Percentiles rank a stretch among this genome's conserved stretches.
Evolutionary conservation across 2,113 vertebrate genomes (phyloP).

Genomic region (Suricata suricatta): DNA sequence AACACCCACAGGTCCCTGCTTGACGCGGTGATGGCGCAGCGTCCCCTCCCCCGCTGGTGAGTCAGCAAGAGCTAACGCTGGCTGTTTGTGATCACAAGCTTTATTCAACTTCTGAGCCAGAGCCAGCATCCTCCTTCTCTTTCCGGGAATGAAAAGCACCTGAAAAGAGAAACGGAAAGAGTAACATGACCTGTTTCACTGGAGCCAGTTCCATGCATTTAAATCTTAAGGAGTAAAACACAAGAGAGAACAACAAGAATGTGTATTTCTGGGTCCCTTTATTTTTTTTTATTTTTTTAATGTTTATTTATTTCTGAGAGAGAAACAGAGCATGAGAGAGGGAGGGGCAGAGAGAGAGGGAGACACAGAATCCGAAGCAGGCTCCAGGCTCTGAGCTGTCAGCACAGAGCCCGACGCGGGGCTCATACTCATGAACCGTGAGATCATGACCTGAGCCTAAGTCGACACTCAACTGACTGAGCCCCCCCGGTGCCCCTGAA

Average conservation of each 20-base stretch:
- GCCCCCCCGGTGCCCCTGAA: too few relatives aligned
- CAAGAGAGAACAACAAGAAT: too few relatives aligned
- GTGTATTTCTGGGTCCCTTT: background rate
- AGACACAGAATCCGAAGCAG: too few relatives aligned
- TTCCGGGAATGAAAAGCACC: background rate
- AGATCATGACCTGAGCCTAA: too few relatives aligned
- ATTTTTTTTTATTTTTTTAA: background rate
- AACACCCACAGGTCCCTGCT: fast-evolving
- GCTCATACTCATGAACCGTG: too few relatives aligned
- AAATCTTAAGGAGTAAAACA: background rate
- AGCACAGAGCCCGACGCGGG: too few relatives aligned
- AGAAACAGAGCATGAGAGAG: too few relatives aligned
- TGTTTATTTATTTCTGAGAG: too few relatives aligned
- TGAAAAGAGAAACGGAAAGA: background rate
- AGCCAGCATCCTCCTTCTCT: background rate
- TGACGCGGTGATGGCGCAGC: fast-evolving
- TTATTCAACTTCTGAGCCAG: background rate
- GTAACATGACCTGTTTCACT: background rate
- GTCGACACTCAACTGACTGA: too few relatives aligned
- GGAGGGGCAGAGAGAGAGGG: too few relatives aligned
- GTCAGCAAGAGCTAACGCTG: fast-evolving
- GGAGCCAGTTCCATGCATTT: background rate
- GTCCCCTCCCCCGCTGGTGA: too few relatives aligned
- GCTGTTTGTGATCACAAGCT: background rate
- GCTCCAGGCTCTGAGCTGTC: too few relatives aligned